Evolutionary conservation across 2,113 vertebrate genomes (phyloP).

Genomic region (Acrocephalus arundinaceus): DNA sequence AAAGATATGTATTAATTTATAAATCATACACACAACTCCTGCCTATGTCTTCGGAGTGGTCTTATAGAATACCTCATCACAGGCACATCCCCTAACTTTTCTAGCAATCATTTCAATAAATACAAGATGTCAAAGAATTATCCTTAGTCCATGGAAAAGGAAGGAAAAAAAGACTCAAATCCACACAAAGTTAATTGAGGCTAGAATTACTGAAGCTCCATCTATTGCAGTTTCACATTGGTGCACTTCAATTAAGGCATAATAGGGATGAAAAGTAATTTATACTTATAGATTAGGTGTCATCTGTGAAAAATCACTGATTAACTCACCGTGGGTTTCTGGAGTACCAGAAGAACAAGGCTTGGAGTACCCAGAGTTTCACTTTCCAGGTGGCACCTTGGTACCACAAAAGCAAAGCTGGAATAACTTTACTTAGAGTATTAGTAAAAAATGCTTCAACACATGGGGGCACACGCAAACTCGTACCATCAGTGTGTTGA

Average conservation of each 20-base stretch:
- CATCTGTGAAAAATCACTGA: constrained; percentile 77
- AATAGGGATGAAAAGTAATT: constrained; percentile 81
- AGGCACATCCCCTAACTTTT: constrained; percentile 27
- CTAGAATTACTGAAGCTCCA: constrained; percentile 69
- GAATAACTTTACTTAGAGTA: constrained; percentile 36
- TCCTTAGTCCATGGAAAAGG: constrained; percentile 43
- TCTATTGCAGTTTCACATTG: constrained; percentile 77
- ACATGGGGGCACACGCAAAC: fast-evolving
- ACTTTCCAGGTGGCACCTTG: background rate
- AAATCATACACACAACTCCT: constrained; percentile 29
- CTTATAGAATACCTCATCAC: constrained; percentile 18
- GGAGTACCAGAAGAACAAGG: constrained; percentile 61
- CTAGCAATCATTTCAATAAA: constrained; percentile 69
- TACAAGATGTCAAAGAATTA: constrained; percentile 67
- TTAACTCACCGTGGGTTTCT: constrained; percentile 73
- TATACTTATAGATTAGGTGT: constrained; percentile 83
- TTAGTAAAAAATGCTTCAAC: background rate
- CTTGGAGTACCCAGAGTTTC: constrained; percentile 26
- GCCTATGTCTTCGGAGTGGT: background rate
- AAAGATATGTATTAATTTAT: constrained; percentile 27
- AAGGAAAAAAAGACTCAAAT: constrained; percentile 48
- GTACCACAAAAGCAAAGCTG: constrained; percentile 69
- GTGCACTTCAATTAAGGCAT: constrained; percentile 83
- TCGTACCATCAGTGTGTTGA: background rate
- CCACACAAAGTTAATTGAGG: constrained; percentile 71